Base-by-base conservation (phyloP, 2,113 vertebrate species). In the Lamprologus ornatipinnis region DNA sequence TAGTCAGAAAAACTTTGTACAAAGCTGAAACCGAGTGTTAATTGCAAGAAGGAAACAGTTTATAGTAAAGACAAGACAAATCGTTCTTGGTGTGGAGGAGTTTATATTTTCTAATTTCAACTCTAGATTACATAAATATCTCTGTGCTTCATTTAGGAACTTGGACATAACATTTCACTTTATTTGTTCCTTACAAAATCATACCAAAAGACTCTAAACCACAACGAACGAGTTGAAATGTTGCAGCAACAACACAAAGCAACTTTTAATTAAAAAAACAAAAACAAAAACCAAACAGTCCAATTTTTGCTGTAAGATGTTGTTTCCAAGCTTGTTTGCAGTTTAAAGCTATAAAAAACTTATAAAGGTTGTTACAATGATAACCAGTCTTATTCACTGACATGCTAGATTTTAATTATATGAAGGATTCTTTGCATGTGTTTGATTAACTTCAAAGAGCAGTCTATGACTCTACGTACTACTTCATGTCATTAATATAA, bases 1-100 rank as follows among this genome's bases (percentile, higher is more conserved):
- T 37, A 28, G 23, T 10, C 17, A 70, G 51, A 65, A 57, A 4
- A 19, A 42, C 35, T 21, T 75, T 45, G 51, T 51, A 70, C 70
- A 78, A 82, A 15, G 17, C 31, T 83, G 28, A 68, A 14, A 65
- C 84, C 9, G 70, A 83, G 85, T 68, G 28, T 55, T 88, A 85
- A 85, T 88, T 91, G 23, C 57, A 82, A 84, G 31, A 51, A 90
- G 63, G 83, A 91, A 80, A 45, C 68, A 45, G 57, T 85, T 86
- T 91, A 65, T 73, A 28, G 68, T 53, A 19, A 51, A 80, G 73
- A 51, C 45, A n/a, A 89, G 70, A 81, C 87, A 65, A 85, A 88
- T 89, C 65, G 31, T 49, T 88, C 53, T 82, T 63, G 49, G 79
- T n/a, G 14, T 83, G 23, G 83, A n/a, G 81, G 53, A 82, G 23